These are phyloP conservation scores for Conops quadrifasciatus DNA, from an alignment of 2,888 invertebrate genomes.

Conservation along the genomic window DNA sequence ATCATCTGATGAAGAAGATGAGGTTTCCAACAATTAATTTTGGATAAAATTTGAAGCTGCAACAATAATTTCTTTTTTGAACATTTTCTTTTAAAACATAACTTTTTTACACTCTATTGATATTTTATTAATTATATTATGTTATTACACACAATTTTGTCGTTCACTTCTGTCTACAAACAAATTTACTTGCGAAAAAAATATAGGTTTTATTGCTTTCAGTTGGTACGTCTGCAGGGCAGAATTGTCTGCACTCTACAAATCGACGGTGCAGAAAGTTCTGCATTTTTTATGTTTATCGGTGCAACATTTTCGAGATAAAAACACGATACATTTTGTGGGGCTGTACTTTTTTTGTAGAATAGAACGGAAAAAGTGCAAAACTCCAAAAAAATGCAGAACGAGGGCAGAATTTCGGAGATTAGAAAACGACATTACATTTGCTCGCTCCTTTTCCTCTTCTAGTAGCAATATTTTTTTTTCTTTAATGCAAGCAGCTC, in stretches of 20 bases:
- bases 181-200: not conserved
- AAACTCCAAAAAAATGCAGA: constrained; percentile 13
- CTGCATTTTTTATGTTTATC: too few species aligned
- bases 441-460: not conserved
- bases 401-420: constrained; percentile 7
- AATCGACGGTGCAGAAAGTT: too few species aligned
- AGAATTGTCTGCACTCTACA: too few species aligned
- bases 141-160: constrained; percentile 7
- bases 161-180: not conserved
- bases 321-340: not conserved
- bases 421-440: not conserved
- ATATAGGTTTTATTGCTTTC: not conserved
- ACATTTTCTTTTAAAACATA: not conserved
- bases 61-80: too few species aligned
- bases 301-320: too few species aligned
- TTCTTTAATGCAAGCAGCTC: constrained; percentile 11
- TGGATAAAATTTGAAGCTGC: too few species aligned
- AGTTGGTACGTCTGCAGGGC: not conserved
- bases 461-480: not conserved
- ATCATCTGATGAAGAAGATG: constrained; percentile 3
- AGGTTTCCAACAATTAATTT: constrained; percentile 6
- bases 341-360: too few species aligned
- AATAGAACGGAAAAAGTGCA: constrained; percentile 9
- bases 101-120: not conserved
- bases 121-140: not conserved